Base-by-base conservation (phyloP, 2,888 invertebrate species). In the Diabrotica balteata region DNA sequence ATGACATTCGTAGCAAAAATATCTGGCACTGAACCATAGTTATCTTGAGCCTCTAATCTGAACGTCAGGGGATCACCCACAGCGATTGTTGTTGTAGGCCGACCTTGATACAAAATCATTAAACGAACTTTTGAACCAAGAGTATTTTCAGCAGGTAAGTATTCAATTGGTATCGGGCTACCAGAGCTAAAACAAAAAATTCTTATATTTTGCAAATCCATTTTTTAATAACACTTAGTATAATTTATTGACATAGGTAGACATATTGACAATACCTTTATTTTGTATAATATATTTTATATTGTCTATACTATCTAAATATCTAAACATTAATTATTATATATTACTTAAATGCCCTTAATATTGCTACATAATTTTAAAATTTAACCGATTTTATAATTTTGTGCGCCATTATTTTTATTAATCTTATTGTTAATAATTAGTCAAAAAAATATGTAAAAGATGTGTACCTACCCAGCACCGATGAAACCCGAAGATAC, bases 1-100 rank as follows among this genome's bases (percentile, higher is more conserved):
- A 96, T 92, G 2, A 96, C 96, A 83, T 96, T 95, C 0, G 95
- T 95, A 0, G 96, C 96, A 80, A 96, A 96, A 73, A 96, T 95
- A 78, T 96, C 96, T 0, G 92, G 92, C 0, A 91, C 91, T 76
- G 95, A 94, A 80, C 93, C 94, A 78, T 93, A 93, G 70, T 95
- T 95, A 77, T 95, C 94, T 83, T 95, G 93, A 0, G 95, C 91
- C 85, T 96, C 96, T 59, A 96, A 83, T 70, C 94, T 89, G 86
- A 96, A 95, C 8, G 95, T 95, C 8, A 96, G 82, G 0, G 95
- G 95, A 84, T 96, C 96, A 0, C 96, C 96, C 4, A 96, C 96
- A 7, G 96, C 96, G 55, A 96, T 96, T 1, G 95, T 96, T 0
- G 95, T 96, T 0, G 96, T 96, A 0, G 96, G 95, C 74, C 95